Evolutionary conservation across 2,888 invertebrate species (phyloP).

Genomic region (Onchidella celtica): DNA sequence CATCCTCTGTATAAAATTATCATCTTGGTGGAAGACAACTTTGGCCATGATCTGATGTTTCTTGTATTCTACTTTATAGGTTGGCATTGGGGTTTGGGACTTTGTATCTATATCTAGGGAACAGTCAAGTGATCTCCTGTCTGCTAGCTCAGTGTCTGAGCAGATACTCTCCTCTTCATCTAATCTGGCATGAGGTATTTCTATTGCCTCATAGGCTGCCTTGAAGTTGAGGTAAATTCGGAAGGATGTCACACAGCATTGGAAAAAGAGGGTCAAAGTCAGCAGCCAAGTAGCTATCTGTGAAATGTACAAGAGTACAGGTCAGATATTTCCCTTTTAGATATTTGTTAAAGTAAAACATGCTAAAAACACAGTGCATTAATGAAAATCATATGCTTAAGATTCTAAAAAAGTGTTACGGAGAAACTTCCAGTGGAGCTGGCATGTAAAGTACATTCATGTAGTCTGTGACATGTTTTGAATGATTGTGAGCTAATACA

Average conservation of each 20-base stretch:
- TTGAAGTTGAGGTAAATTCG: conserved; percentile 25
- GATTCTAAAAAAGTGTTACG: too few relatives aligned
- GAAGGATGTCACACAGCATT: conserved; percentile 12
- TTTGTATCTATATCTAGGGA: background rate
- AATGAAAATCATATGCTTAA: too few relatives aligned
- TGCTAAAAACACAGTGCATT: too few relatives aligned
- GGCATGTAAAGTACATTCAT: too few relatives aligned
- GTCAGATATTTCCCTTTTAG: too few relatives aligned
- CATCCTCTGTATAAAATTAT: background rate
- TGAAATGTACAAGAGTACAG: background rate
- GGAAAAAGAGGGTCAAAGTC: conserved; percentile 26
- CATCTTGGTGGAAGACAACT: conserved; percentile 27
- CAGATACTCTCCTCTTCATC: background rate
- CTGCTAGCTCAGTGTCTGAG: conserved; percentile 1
- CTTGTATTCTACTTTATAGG: conserved; percentile 18
- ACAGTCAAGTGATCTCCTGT: background rate
- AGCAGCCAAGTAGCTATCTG: conserved; percentile 39
- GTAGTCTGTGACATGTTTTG: too few relatives aligned
- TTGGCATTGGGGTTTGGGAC: background rate
- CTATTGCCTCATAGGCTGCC: conserved; percentile 9
- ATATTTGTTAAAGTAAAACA: too few relatives aligned
- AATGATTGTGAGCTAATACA: too few relatives aligned
- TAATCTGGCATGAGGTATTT: conserved; percentile 23
- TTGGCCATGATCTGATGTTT: conserved; percentile 15
- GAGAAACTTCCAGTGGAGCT: too few relatives aligned